These are phyloP conservation scores for Rhyzopertha dominica DNA, from an alignment of 1,140 invertebrate genomes.

Conservation along the genomic window DNA sequence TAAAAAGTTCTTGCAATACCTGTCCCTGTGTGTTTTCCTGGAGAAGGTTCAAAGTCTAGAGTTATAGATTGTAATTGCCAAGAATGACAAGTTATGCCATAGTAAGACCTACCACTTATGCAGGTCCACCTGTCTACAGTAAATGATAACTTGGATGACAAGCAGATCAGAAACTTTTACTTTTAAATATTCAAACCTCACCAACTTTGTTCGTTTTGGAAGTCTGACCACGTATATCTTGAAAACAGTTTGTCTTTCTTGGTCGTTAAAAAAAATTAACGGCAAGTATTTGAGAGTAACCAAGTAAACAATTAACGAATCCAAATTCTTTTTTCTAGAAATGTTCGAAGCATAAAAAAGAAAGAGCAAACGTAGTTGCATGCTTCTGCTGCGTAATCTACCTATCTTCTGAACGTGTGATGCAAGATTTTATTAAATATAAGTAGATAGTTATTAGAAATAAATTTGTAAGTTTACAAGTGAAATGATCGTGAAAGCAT, in stretches of 20 bases:
- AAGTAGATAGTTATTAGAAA: too few relatives aligned
- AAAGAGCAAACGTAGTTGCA: too few relatives aligned
- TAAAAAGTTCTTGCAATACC: conserved; percentile 40
- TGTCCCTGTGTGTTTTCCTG: conserved; percentile 36
- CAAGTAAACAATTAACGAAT: conserved; percentile 7
- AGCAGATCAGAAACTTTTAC: conserved; percentile 31
- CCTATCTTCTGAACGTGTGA: too few relatives aligned
- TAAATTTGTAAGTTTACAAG: too few relatives aligned
- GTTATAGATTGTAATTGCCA: conserved; percentile 35
- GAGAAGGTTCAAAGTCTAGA: conserved; percentile 40
- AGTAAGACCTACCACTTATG: conserved; percentile 33
- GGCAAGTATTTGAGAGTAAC: conserved; percentile 34
- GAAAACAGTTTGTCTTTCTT: conserved; percentile 36
- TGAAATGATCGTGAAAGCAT: too few relatives aligned
- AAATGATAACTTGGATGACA: conserved; percentile 39
- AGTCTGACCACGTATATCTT: conserved; percentile 26
- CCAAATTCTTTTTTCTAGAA: conserved; percentile 25
- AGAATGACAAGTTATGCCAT: conserved; percentile 40
- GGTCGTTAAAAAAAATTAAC: conserved; percentile 39
- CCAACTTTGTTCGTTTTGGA: conserved; percentile 30
- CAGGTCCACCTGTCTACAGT: conserved; percentile 40
- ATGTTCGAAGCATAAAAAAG: too few relatives aligned
- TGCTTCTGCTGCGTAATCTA: too few relatives aligned
- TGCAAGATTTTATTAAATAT: too few relatives aligned
- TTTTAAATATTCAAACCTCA: conserved; percentile 26